Base-by-base conservation (phyloP, 2,888 invertebrate genomes). In the Sclerodermus sp. region DNA sequence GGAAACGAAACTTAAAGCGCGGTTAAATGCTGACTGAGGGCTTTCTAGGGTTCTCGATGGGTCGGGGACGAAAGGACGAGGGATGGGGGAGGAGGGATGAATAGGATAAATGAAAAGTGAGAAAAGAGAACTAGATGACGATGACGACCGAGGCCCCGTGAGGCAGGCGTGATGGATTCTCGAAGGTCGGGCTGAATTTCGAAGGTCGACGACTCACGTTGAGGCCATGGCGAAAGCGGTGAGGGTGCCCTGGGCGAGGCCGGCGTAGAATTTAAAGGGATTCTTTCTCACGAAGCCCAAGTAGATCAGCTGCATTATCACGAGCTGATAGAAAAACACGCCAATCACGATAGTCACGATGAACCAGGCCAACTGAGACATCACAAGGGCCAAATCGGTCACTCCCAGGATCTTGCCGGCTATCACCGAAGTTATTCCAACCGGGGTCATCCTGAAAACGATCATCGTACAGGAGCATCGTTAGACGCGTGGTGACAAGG, bases 151-250 rank as follows among this genome's bases (percentile, higher is more conserved):
- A 72, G 73, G 71, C 71, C 72, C 70, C 73, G 74, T 69, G 71
- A 74, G 69, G 74, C 68, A 70, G 69, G 71, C 71, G 56, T 66
- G 57, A 68, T 64, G 66, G 70, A 62, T 66, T 66, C 51, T 52
- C 60, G 52, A 67, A 68, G 64, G 64, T 66, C 67, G 67, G 70
- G 68, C 66, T 64, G 54, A 67, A 66, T 63, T 67, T 65, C 62
- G 70, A 72, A 72, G 74, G 63, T 74, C 70, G 69, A 70, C 68
- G 68, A 83, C 89, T 88, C 82, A 92, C 92, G 93, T 93, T 69
- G 93, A 93, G 65, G 93, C 92, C 63, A 93, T 93, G 62, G 93
- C 93, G 74, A 91, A 89, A 39, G 93, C 93, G 45, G 93, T 93
- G 53, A 93, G 83, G 79, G 90, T 88, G 44, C 92, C 90, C 71